Percentiles rank a stretch among this genome's conserved stretches.
Conservation (phyloP, 1,140 invertebrate genomes). For the Coelopa frigida region DNA sequence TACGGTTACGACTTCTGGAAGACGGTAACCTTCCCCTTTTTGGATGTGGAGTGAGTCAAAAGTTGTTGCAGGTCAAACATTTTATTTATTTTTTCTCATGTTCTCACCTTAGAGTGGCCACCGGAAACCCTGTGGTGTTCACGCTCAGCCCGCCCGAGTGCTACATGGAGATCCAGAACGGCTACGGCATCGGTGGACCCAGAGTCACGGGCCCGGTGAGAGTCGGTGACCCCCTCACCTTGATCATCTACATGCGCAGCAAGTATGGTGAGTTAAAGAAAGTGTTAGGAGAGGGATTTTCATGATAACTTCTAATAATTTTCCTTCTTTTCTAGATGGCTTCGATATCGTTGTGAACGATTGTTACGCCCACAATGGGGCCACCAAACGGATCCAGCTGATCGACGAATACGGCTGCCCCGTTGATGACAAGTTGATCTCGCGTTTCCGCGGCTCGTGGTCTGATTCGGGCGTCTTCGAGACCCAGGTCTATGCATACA, state of each 20-base stretch:
- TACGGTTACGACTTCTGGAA: slow-evolving; percentile 96
- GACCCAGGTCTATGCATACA: slow-evolving; percentile 88
- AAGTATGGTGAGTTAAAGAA: slow-evolving; percentile 63
- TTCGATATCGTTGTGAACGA: slow-evolving; percentile 96
- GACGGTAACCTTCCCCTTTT: slow-evolving; percentile 88
- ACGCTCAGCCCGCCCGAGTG: slow-evolving; percentile 87
- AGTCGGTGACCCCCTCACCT: slow-evolving; percentile 83
- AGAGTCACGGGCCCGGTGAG: slow-evolving; percentile 80
- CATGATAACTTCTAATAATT: slow-evolving; percentile 16
- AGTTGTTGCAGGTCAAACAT: neutral
- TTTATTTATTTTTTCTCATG: neutral
- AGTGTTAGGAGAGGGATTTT: neutral
- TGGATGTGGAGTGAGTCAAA: slow-evolving; percentile 84
- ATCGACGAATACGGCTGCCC: slow-evolving; percentile 93
- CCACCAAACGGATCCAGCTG: slow-evolving; percentile 81
- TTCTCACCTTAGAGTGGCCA: slow-evolving; percentile 64
- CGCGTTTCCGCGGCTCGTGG: slow-evolving; percentile 86
- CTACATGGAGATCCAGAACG: slow-evolving; percentile 90
- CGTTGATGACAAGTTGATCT: slow-evolving; percentile 87
- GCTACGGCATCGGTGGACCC: slow-evolving; percentile 75
- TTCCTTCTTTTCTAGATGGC: slow-evolving; percentile 62
- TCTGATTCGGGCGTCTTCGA: slow-evolving; percentile 82
- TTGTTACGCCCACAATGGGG: slow-evolving; percentile 90
- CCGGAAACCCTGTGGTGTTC: slow-evolving; percentile 89
- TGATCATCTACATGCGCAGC: slow-evolving; percentile 90